These are phyloP conservation scores for Listrodromus nycthemerus DNA, from an alignment of 2,888 invertebrate genomes.

Conservation along the genomic window DNA sequence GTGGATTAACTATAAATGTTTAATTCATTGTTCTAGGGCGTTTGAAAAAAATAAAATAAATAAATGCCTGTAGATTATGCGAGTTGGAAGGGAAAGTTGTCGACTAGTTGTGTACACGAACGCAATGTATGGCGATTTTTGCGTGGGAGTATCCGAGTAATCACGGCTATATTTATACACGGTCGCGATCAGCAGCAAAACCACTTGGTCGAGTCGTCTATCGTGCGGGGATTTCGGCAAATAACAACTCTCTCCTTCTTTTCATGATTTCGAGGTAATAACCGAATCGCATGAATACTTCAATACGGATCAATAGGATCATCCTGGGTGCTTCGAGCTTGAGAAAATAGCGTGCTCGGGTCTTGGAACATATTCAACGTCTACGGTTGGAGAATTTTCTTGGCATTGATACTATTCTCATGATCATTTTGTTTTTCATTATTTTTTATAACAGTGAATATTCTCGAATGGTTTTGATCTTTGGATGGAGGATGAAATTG, in stretches of 20 bases:
- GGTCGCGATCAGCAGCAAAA: slow-evolving; percentile 32
- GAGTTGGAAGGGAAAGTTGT: slow-evolving; percentile 49
- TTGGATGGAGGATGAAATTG: no score
- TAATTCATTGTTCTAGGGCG: slow-evolving; percentile 22
- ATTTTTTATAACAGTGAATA: no score
- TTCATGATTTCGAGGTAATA: slow-evolving; percentile 4
- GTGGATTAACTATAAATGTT: slow-evolving; percentile 14
- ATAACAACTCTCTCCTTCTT: slow-evolving; percentile 2
- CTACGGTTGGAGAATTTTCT: background rate
- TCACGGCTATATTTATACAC: slow-evolving; percentile 61
- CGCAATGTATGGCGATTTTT: slow-evolving; percentile 16
- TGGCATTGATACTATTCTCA: background rate
- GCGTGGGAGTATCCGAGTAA: slow-evolving; percentile 56
- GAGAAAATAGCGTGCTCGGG: background rate
- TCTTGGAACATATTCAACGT: background rate
- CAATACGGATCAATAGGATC: slow-evolving; percentile 25
- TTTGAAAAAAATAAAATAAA: slow-evolving; percentile 12
- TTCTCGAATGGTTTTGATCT: no score
- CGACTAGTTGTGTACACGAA: background rate
- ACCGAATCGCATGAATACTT: slow-evolving; percentile 12
- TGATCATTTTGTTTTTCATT: no score
- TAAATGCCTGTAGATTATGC: slow-evolving; percentile 10
- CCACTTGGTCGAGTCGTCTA: slow-evolving; percentile 2
- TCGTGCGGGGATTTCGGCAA: slow-evolving; percentile 17
- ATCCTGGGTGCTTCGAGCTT: slow-evolving; percentile 21